A percentile compares a stretch with the other conserved stretches of the same genome.
Conservation (phyloP, 2,113 vertebrate genomes). For the Leptocoma aspasia region DNA sequence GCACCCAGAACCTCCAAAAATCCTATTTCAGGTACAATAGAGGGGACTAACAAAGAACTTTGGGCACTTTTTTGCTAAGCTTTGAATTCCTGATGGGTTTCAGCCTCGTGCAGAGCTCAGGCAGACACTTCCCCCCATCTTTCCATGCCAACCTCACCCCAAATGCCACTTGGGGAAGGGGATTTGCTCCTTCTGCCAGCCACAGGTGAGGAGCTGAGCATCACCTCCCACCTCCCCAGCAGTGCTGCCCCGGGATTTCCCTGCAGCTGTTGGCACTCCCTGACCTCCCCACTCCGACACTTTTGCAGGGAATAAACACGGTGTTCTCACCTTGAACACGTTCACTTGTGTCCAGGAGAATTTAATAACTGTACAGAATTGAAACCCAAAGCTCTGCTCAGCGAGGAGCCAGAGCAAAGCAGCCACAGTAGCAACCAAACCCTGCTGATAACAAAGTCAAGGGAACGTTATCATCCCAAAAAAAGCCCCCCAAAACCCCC, state of each 20-base stretch:
- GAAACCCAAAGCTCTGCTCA: neutral
- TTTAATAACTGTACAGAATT: neutral
- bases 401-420: neutral
- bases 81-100: neutral
- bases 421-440: neutral
- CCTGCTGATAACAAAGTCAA: neutral
- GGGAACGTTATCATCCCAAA: neutral
- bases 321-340: neutral
- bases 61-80: neutral
- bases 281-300: neutral
- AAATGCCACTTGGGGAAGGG: neutral
- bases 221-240: neutral
- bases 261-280: neutral
- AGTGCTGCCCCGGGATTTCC: fast-evolving
- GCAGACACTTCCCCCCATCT: fast-evolving
- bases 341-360: neutral
- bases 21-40: neutral
- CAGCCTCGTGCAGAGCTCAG: neutral
- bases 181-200: neutral
- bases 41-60: neutral
- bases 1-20: neutral
- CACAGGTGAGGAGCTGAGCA: neutral
- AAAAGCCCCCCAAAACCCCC: neutral
- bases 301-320: neutral
- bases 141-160: neutral